These are phyloP conservation scores for Spodoptera exigua DNA, from an alignment of 2,888 invertebrate genomes.

Conservation along the genomic window DNA sequence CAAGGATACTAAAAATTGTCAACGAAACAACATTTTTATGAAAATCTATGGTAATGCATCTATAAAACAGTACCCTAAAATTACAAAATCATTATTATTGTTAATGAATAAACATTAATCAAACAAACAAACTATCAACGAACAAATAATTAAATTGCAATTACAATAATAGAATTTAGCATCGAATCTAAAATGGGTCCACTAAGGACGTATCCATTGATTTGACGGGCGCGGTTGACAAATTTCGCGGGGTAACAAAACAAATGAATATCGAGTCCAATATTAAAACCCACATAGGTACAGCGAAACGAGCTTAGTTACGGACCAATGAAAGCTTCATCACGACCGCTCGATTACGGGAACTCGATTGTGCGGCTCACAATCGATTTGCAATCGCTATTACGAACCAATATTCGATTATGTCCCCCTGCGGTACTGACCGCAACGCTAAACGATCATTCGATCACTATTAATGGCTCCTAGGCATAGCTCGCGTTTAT, in stretches of 20 bases:
- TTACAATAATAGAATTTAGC: no score
- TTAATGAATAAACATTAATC: no score
- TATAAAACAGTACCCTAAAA: no score
- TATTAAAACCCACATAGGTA: constrained; percentile 31
- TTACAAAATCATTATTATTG: no score
- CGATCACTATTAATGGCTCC: constrained; percentile 59
- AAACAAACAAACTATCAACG: no score
- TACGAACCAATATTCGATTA: constrained; percentile 78
- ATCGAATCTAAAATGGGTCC: no score
- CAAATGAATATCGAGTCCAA: constrained; percentile 17
- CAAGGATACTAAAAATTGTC: no score
- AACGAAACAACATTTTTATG: no score
- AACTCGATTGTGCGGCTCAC: constrained; percentile 73
- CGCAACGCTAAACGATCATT: constrained; percentile 63
- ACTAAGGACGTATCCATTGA: background rate
- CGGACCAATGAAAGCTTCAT: constrained; percentile 59
- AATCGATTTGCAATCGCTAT: constrained; percentile 81
- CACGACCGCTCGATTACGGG: constrained; percentile 62
- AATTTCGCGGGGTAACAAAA: constrained; percentile 21
- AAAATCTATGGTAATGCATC: no score
- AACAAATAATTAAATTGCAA: no score
- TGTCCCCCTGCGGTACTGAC: constrained; percentile 62
- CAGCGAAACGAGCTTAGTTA: constrained; percentile 51
- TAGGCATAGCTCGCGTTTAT: constrained; percentile 39
- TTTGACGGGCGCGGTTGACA: background rate